Evolutionary conservation across 2,888 invertebrate species (phyloP).

Genomic region (Tupiocoris notatus): DNA sequence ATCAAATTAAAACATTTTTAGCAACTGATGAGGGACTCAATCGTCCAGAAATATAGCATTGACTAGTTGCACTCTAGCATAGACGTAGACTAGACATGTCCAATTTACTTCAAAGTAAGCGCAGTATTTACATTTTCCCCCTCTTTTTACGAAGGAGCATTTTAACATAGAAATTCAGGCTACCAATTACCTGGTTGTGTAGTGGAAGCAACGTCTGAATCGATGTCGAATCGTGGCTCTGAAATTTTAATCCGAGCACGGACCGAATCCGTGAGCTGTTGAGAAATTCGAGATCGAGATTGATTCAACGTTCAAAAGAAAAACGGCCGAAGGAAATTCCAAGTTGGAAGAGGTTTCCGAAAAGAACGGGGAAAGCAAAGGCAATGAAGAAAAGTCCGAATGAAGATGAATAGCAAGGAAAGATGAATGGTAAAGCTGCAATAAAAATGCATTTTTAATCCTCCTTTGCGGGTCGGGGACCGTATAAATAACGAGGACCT

Average conservation of each 20-base stretch:
- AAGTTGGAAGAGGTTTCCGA: not conserved
- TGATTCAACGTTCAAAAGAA: not conserved
- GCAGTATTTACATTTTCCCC: too few species aligned
- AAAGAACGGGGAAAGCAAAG: not conserved
- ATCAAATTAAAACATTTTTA: too few species aligned
- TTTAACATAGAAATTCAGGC: too few species aligned
- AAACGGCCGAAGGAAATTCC: not conserved
- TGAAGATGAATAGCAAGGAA: slow-evolving; percentile 49
- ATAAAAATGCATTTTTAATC: slow-evolving; percentile 50
- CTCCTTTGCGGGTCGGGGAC: slow-evolving; percentile 34
- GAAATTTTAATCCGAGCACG: slow-evolving; percentile 20
- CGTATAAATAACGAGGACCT: slow-evolving; percentile 43
- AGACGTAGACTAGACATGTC: too few species aligned
- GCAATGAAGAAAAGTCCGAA: slow-evolving; percentile 43
- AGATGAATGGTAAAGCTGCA: slow-evolving; percentile 50
- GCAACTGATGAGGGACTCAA: too few species aligned
- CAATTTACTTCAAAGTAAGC: too few species aligned
- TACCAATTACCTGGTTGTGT: too few species aligned
- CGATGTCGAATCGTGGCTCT: too few species aligned
- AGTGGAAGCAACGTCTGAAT: too few species aligned
- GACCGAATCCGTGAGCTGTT: slow-evolving; percentile 3
- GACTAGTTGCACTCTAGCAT: too few species aligned
- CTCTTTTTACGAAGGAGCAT: too few species aligned
- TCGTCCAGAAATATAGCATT: too few species aligned
- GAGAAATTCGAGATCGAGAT: slow-evolving; percentile 9